Conservation (phyloP, 1,140 invertebrate species). For the Pissodes strobi region DNA sequence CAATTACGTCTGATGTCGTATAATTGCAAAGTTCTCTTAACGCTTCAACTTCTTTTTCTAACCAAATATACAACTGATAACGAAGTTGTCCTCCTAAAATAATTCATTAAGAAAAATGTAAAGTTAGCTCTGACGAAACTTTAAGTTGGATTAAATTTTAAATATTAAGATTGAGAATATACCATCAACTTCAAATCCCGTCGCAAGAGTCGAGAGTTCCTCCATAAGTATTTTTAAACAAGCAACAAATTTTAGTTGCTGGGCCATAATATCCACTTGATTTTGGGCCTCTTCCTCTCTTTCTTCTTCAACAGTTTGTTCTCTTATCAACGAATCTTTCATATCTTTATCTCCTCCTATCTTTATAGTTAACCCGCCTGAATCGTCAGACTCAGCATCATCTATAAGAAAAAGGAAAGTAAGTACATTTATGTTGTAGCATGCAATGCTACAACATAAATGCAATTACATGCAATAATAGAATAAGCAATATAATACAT, state of each 20-base stretch:
- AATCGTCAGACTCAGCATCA: constrained; percentile 55
- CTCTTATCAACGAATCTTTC: constrained; percentile 50
- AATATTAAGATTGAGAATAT: no score
- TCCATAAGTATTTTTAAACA: constrained; percentile 99
- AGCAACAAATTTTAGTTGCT: constrained; percentile 98
- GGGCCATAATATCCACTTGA: constrained; percentile 94
- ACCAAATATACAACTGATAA: constrained; percentile 96
- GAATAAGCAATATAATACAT: no score
- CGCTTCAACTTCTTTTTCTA: constrained; percentile 94
- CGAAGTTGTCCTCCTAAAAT: constrained; percentile 81
- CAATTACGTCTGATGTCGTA: constrained; percentile 59
- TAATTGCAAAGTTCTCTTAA: constrained; percentile 91
- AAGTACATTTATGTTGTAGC: no score
- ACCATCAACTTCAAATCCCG: constrained; percentile 97
- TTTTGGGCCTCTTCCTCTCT: constrained; percentile 47
- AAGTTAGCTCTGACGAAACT: no score
- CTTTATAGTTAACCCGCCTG: constrained; percentile 64
- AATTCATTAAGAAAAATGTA: no score
- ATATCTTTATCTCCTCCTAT: constrained; percentile 56
- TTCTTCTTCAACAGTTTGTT: constrained; percentile 58
- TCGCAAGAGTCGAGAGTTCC: constrained; percentile 95
- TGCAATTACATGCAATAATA: no score
- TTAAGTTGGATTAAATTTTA: no score
- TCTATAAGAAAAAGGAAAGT: no score
- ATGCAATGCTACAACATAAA: no score